Evolutionary conservation across 2,113 vertebrate species (phyloP), one percentile per base, ranked within the genome.

Genomic region (Clarias macrocephalus): DNA sequence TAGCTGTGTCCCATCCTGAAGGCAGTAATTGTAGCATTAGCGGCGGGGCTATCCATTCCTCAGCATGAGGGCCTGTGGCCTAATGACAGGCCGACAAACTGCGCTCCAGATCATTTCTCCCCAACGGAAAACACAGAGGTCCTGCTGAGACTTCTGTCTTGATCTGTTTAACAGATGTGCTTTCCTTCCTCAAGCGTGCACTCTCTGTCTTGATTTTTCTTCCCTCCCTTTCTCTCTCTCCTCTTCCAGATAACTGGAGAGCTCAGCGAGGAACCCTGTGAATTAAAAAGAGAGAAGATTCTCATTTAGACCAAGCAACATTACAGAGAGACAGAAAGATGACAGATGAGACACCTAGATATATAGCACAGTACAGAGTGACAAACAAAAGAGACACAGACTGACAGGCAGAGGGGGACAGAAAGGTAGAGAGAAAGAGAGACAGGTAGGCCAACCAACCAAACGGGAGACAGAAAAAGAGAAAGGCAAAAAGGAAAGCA

Each of bases 191-290:
- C 73, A 63, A n/a, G 25, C 42, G 33, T 70, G 77, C 87, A 86
- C 86, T 86, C 37, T 75, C 56, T 85, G 80, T 87, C 83, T 91
- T 82, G 16, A 75, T 87, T 84, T 48, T 87, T 91, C 84, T 62
- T 75, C 83, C 42, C 84, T 57, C 86, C 89, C 84, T 48, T 57
- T 77, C 86, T 87, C 85, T 85, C 52, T 63, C 28, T 81, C 28
- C 48, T 18, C 82, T 83, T 85, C 52, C 72, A 80, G 56, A 89
- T 79, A 90, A 33, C 80, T 6, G 54, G 81, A 33, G 85, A 84
- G 56, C 92, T 75, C 92, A 91, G 89, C 37, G 59, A 89, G 85
- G 28, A 90, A 90, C 90, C 93, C 95, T 95, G 94, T 66, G 70
- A 92, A 89, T 79, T 82, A 91, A 83, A 77, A 92, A 72, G 57